Base-by-base conservation (phyloP, 1,140 invertebrate genomes). In the Drosophila rufa region DNA sequence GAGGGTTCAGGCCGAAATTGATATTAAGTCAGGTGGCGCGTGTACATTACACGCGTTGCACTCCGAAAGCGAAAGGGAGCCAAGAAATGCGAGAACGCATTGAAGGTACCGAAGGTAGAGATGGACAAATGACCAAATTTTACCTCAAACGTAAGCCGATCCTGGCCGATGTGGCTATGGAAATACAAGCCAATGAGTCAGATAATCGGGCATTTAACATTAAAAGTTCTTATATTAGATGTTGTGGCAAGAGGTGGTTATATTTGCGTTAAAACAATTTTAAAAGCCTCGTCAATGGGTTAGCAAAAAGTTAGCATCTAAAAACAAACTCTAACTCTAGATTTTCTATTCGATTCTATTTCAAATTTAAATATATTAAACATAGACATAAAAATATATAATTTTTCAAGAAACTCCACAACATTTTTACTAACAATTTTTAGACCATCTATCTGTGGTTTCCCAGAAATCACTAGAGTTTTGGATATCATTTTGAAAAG, bases 1-100 rank as follows among this genome's bases (percentile, higher is more conserved):
- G 43, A 25, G 42, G 59, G 48, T 42, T 46, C 55, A 42, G 38
- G 58, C 47, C 38, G 70, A 87, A 87, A 87, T 89, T 87, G 80
- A 87, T 89, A 90, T 90, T 84, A 90, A 89, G 85, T 90, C 85
- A 90, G 84, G 70, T 79, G 85, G 85, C 83, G 83, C 83, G 83
- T 86, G 83, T 86, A 84, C 83, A 86, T 86, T 87, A 87, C 83
- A 86, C 75, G 83, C 83, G 79, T 62, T 87, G 83, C 76, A 69
- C 71, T 68, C 53, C 56, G 70, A 82, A 75, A 82, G 81, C 59
- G 69, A 87, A 82, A 83, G 69, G 57, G 14, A 9, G 42, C 36
- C 25, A 58, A 40, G 25, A 30, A 46, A 53, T 27, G 30, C 19
- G 27, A 66, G 19, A 43, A 15, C 36, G 19, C n/a, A 40, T 12